Evolutionary conservation across 2,797 vertebrate species (phyloP), one percentile per base, ranked within the genome.

Genomic region (Gallirallus australis): DNA sequence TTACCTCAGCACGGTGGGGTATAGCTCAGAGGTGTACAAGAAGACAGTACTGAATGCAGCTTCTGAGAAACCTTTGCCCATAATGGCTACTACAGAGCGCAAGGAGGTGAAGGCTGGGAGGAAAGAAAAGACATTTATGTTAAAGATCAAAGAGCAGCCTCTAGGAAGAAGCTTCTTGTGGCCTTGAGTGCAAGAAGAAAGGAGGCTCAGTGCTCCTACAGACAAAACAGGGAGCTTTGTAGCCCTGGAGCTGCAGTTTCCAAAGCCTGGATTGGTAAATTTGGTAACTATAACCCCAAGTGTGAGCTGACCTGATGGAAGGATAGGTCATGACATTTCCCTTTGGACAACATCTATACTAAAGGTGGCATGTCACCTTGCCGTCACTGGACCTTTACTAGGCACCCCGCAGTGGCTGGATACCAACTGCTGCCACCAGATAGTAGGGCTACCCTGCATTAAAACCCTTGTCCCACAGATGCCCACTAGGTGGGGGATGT

Each of bases 1-100:
- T 83, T 89, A 99, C 99, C 99, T 99, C 68, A 99, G 96, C 17
- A 99, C 98, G 2, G 99, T 99, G 11, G 99, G 99, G 78, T 98
- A 99, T 66, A 99, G 97, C 96, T 99, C 99, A 1, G 99, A 98
- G 35, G 98, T 98, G 95, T 98, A 99, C 83, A 99, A 95, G 79
- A 96, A 97, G 59, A 98, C 30, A 0, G 98, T 99, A 20, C 97
- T 97, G 97, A 99, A 99, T 11, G 99, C 97, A 18, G 98, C 98
- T 91, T 99, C 97, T 16, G 98, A 98, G 90, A 98, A 98, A 5
- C 98, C 98, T 96, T 99, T 99, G 63, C 98, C 99, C 52, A 98
- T 37, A 47, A 98, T 42, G 1, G 98, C 98, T 23, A 99, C 89
- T 64, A 98, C 94, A 0, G 98, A 98, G 52, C 97, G 97, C 91